A percentile compares a stretch with the other conserved stretches of the same genome.
Evolutionary conservation across 2,113 vertebrate species (phyloP).

Genomic region (Oceanodroma tethys): DNA sequence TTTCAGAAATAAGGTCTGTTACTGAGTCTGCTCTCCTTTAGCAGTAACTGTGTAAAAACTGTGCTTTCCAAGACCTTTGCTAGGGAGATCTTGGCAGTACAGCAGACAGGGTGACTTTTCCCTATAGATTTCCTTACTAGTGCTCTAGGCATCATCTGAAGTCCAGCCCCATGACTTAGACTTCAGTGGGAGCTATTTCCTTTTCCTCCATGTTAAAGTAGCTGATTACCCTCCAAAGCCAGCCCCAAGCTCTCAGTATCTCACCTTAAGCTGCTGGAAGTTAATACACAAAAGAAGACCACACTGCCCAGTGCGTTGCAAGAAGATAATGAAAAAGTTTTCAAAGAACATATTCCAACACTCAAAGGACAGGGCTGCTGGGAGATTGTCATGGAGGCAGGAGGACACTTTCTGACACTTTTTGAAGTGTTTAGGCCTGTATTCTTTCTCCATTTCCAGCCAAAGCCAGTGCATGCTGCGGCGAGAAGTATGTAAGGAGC

Average conservation of each 20-base stretch:
- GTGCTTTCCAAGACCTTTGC: background rate
- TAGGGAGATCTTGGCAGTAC: background rate
- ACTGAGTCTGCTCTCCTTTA: background rate
- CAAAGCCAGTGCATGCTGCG: background rate
- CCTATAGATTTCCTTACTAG: background rate
- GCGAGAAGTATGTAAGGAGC: background rate
- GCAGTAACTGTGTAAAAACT: background rate
- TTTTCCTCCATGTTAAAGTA: background rate
- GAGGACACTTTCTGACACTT: background rate
- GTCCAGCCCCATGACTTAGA: background rate
- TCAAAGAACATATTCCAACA: background rate
- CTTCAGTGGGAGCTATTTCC: background rate
- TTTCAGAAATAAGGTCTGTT: constrained; percentile 19
- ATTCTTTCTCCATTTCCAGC: background rate
- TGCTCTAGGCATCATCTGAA: background rate
- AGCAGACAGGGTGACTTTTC: background rate
- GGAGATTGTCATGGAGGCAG: background rate
- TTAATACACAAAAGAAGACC: background rate
- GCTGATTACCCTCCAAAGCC: background rate
- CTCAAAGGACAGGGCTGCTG: background rate
- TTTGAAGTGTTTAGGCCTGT: background rate
- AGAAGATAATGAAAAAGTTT: background rate
- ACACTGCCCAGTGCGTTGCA: background rate
- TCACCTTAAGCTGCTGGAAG: background rate
- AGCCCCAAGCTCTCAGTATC: background rate